Evolutionary conservation across 2,113 vertebrate genomes (phyloP).

Genomic region (Pluvialis apricaria): DNA sequence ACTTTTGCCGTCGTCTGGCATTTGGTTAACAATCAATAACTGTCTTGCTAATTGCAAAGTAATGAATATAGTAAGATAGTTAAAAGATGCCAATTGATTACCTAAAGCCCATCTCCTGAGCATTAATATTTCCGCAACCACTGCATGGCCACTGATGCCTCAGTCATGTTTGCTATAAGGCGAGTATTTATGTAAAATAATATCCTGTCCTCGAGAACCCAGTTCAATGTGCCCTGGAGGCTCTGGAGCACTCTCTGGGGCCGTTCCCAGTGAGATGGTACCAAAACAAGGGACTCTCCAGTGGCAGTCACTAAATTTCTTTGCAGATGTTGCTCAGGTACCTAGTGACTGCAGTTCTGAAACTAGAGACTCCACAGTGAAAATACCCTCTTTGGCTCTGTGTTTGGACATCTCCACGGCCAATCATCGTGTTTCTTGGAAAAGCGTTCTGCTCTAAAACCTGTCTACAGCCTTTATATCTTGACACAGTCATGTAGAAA

Average conservation of each 20-base stretch:
- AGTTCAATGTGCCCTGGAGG: not conserved
- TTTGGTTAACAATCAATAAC: constrained; percentile 8
- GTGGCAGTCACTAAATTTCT: not conserved
- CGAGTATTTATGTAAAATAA: not conserved
- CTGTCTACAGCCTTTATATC: not conserved
- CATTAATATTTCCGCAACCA: not conserved
- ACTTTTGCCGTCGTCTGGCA: not conserved
- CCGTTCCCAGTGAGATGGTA: not conserved
- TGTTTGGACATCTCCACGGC: not conserved
- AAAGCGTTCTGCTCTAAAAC: not conserved
- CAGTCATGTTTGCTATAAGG: not conserved
- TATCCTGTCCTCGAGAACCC: not conserved
- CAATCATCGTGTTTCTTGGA: not conserved
- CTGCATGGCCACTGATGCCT: not conserved
- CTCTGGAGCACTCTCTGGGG: not conserved
- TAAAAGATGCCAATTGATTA: constrained; percentile 4
- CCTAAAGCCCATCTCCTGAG: not conserved
- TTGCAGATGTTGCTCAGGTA: not conserved
- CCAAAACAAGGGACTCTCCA: not conserved
- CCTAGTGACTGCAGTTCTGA: not conserved
- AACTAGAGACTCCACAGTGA: not conserved
- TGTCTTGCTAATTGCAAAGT: not conserved
- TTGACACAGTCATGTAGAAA: not conserved
- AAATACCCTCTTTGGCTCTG: not conserved
- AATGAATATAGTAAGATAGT: not conserved